A percentile compares a stretch with the other conserved stretches of the same genome.
These are phyloP conservation scores for Cichladusa arquata DNA, from an alignment of 2,113 vertebrate species.

Conservation along the genomic window DNA sequence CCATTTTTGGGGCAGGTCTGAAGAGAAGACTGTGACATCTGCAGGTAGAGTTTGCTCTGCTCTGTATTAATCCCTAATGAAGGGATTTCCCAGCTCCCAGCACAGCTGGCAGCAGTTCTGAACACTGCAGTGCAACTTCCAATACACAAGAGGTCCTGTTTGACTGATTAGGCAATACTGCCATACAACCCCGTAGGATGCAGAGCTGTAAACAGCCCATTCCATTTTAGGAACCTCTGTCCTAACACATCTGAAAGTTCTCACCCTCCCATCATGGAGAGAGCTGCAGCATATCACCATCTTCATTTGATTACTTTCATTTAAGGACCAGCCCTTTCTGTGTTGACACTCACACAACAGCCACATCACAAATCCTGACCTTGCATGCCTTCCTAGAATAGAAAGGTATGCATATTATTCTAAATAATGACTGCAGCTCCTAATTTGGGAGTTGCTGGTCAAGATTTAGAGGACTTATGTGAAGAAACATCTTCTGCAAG, in stretches of 20 bases:
- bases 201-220: background rate
- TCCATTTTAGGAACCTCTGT: background rate
- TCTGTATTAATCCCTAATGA: background rate
- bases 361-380: background rate
- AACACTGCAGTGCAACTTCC: background rate
- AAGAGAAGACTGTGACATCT: background rate
- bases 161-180: background rate
- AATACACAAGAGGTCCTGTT: background rate
- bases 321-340: background rate
- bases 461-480: background rate
- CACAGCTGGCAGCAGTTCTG: background rate
- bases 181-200: fast-evolving
- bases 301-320: background rate
- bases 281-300: background rate
- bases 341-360: background rate
- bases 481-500: background rate
- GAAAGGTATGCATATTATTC: background rate
- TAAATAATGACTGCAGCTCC: background rate
- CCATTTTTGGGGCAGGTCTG: background rate
- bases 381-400: background rate
- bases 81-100: background rate
- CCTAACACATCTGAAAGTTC: background rate
- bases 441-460: background rate
- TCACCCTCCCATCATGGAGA: background rate
- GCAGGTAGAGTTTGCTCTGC: background rate